These are phyloP conservation scores for Fregata magnificens DNA, from an alignment of 2,113 vertebrate species.

Conservation along the genomic window DNA sequence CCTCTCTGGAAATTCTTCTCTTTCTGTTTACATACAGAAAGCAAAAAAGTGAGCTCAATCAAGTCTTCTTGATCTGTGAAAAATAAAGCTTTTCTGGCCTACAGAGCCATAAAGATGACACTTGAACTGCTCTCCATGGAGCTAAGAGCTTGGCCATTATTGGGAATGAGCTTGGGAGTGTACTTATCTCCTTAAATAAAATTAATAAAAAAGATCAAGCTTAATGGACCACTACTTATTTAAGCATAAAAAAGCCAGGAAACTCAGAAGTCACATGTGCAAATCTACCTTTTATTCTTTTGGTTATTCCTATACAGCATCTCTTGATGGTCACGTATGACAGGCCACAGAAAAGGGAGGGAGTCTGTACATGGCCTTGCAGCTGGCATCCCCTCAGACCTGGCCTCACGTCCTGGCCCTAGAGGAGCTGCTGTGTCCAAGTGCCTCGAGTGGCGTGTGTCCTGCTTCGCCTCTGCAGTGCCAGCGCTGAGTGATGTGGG, in stretches of 20 bases:
- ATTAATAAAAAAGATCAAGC: constrained; percentile 3
- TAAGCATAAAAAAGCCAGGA: neutral
- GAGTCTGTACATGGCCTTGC: neutral
- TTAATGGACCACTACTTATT: neutral
- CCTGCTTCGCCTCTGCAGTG: neutral
- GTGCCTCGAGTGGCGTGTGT: neutral
- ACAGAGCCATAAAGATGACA: neutral
- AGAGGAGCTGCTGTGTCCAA: accelerated
- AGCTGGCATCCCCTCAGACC: accelerated
- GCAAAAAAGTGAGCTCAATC: neutral
- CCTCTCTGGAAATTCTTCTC: neutral
- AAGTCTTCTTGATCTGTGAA: neutral
- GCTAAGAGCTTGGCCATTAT: neutral
- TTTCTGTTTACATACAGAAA: neutral
- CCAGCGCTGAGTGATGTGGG: accelerated
- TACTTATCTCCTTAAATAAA: neutral
- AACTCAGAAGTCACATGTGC: neutral
- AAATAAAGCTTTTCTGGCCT: neutral
- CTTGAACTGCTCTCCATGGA: neutral
- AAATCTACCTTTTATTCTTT: neutral
- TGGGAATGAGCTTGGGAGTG: neutral
- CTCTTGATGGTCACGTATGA: neutral
- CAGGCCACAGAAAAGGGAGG: neutral
- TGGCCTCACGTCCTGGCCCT: neutral
- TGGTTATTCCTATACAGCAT: neutral